Evolutionary conservation across 1,140 invertebrate genomes (phyloP).

Genomic region (Aphelenchoides fujianensis): DNA sequence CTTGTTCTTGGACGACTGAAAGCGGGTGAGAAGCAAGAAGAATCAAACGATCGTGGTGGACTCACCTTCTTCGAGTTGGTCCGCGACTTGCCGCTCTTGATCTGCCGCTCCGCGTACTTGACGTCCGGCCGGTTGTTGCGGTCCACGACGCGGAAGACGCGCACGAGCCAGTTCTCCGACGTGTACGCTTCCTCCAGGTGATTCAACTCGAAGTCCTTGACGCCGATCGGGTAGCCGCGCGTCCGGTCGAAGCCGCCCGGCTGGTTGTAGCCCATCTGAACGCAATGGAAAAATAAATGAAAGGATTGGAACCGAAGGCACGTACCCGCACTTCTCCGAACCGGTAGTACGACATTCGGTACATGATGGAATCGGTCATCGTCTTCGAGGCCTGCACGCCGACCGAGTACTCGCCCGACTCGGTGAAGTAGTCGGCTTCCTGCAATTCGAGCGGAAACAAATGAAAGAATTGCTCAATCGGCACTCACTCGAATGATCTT

Average conservation of each 20-base stretch:
- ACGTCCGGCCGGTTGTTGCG: slow-evolving; percentile 63
- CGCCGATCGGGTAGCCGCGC: slow-evolving; percentile 87
- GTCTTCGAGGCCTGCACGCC: slow-evolving; percentile 88
- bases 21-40: not conserved
- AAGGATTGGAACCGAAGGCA: slow-evolving; percentile 16
- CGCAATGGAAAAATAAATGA: slow-evolving; percentile 33
- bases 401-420: slow-evolving; percentile 90
- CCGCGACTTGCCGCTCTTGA: slow-evolving; percentile 34
- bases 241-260: slow-evolving; percentile 90
- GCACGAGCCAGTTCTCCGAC: slow-evolving; percentile 94
- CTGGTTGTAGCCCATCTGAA: slow-evolving; percentile 73
- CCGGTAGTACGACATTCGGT: slow-evolving; percentile 94
- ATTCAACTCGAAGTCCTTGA: slow-evolving; percentile 88
- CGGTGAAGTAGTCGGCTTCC: slow-evolving; percentile 96
- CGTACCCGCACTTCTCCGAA: slow-evolving; percentile 82
- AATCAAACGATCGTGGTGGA: too few relatives aligned
- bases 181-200: slow-evolving; percentile 97
- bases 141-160: slow-evolving; percentile 71
- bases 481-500: slow-evolving; percentile 82
- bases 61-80: slow-evolving; percentile 38
- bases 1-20: slow-evolving; percentile 26
- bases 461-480: not conserved
- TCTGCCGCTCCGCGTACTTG: slow-evolving; percentile 49
- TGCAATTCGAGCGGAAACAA: slow-evolving; percentile 62
- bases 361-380: slow-evolving; percentile 95